Evolutionary conservation across 2,888 invertebrate genomes (phyloP), one percentile per base, ranked within the genome.

Genomic region (Lordiphosa fenestrarum): DNA sequence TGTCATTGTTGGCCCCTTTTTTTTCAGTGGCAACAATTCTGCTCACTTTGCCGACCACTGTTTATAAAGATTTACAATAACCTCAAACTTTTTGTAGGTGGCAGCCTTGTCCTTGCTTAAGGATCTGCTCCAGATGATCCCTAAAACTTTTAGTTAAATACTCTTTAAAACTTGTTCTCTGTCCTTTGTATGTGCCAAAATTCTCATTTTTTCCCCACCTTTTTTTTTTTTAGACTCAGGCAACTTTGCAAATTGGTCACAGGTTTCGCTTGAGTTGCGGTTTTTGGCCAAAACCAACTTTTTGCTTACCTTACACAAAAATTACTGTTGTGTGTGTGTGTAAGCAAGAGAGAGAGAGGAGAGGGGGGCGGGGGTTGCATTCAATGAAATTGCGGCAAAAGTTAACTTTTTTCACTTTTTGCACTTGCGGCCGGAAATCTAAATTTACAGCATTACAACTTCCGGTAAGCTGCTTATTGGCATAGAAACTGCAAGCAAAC

Each of bases 371-470:
- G 40, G 47, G 46, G 35, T 53, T 67, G 66, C 65, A 71, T 78
- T 82, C 80, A 68, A 59, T 75, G 69, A 64, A 78, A 77, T 71
- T 81, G 74, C 77, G 71, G 74, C 58, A 54, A 67, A 84, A 84
- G 52, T 77, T 63, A 49, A 40, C 25, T 37, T 33, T 35, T 61
- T 50, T 46, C 13, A 25, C 35, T 36, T 42, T 33, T 58, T 78
- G 72, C 75, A 67, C 63, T 74, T 80, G 80, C 74, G 80, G 82
- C 84, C 84, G 80, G 84, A 84, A 84, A 81, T 84, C 80, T 72
- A 81, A 80, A 80, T 80, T 80, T 80, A 74, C 80, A 84, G 78
- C 80, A 81, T 84, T 80, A 80, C 84, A 80, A 84, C 74, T 80
- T 80, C 84, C 80, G 78, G 78, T 80, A 80, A 80, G 80, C 80